Conservation (phyloP, 2,797 vertebrate genomes). For the Leptoclinus maculatus region DNA sequence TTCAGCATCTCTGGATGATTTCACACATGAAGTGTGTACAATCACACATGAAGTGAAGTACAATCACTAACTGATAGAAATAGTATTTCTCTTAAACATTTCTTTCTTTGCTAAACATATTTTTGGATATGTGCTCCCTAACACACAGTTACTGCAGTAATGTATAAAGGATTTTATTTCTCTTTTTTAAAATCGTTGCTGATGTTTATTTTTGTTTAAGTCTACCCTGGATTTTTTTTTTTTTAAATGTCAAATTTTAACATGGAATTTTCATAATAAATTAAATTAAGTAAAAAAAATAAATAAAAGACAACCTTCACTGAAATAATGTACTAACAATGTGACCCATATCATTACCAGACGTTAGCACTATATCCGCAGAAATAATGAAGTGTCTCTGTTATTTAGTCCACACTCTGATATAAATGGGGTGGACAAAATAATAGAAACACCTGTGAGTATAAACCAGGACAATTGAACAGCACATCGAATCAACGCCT, state of each 20-base stretch:
- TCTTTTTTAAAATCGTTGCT: too few species aligned
- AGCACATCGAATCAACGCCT: neutral
- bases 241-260: neutral
- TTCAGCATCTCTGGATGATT: neutral
- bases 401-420: neutral
- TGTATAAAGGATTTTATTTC: neutral
- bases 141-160: neutral
- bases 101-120: neutral
- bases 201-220: too few species aligned
- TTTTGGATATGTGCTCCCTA: neutral
- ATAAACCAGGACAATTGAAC: neutral
- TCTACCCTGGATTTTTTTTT: too few species aligned
- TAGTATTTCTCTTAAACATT: neutral
- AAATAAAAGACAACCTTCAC: too few species aligned
- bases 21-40: too few species aligned
- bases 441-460: neutral
- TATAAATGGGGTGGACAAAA: neutral
- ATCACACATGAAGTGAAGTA: too few species aligned
- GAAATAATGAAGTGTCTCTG: too few species aligned
- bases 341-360: too few species aligned
- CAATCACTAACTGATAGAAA: neutral
- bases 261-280: neutral
- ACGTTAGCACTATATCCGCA: neutral
- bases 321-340: too few species aligned
- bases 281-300: neutral